These are phyloP conservation scores for Oophaga pumilio DNA, from an alignment of 2,113 vertebrate genomes.

Conservation along the genomic window DNA sequence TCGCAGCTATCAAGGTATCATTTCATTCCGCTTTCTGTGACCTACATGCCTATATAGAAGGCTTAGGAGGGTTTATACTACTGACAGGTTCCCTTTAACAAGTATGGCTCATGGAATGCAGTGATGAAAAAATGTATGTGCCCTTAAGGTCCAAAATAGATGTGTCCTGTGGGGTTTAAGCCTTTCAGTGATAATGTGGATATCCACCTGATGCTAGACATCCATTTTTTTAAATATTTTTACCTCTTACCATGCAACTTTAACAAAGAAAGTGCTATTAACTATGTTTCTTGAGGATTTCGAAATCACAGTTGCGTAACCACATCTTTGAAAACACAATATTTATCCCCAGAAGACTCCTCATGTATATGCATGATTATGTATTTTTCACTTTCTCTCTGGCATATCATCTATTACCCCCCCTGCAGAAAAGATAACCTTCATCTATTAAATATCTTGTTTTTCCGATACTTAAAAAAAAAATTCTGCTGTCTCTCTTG, in stretches of 20 bases:
- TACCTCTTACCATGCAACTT: background rate
- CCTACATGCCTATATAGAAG: no score
- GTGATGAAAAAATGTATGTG: no score
- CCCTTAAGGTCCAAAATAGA: no score
- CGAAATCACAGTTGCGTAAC: background rate
- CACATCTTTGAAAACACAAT: slow-evolving; percentile 1
- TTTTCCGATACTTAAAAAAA: background rate
- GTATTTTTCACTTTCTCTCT: background rate
- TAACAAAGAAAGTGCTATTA: background rate
- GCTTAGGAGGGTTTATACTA: no score
- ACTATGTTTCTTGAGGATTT: background rate
- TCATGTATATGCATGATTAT: background rate
- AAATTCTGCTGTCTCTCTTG: background rate
- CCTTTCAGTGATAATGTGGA: no score
- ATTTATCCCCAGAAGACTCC: background rate
- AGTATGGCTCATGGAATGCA: no score
- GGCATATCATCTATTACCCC: background rate
- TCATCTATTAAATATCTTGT: background rate
- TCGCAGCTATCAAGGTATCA: no score
- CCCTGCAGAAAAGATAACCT: background rate
- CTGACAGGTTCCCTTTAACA: no score
- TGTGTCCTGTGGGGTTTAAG: no score
- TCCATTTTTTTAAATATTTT: background rate
- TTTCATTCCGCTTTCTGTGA: no score
- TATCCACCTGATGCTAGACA: background rate